phyloP scores from a whole-genome alignment of 2,113 vertebrate genomes.

The Eulacestoma nigropectus region DNA sequence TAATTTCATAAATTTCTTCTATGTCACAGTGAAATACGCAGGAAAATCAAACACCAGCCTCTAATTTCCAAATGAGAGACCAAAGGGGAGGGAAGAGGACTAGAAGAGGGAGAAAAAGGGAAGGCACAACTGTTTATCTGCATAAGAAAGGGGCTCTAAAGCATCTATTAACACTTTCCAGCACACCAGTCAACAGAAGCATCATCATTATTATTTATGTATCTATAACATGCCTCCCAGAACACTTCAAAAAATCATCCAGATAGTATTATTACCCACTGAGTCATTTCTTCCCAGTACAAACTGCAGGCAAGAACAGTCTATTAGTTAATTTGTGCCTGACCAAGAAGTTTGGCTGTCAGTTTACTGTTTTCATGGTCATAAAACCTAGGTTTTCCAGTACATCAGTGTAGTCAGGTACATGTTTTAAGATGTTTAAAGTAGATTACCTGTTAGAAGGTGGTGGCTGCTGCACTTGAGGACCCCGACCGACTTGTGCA shows the following conservation, averaged over 20 bases:
- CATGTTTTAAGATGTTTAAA: neutral
- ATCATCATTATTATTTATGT: neutral
- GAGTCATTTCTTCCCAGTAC: neutral
- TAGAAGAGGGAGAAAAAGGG: neutral
- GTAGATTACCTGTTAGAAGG: slow-evolving; percentile 87
- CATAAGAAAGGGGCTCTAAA: neutral
- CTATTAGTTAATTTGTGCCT: neutral
- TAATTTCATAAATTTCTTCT: neutral
- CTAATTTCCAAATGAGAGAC: neutral
- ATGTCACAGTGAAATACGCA: neutral
- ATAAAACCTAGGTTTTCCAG: neutral
- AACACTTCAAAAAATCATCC: neutral
- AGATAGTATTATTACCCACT: neutral
- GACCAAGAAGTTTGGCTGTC: neutral
- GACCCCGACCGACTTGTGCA: slow-evolving; percentile 82
- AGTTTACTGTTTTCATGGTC: neutral
- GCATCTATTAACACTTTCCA: neutral
- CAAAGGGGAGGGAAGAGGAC: neutral
- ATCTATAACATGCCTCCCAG: neutral
- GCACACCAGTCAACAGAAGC: neutral
- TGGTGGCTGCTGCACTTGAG: slow-evolving; percentile 82
- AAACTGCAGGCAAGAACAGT: neutral
- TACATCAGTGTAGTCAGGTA: neutral
- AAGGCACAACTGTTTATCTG: neutral
- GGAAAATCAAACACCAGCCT: neutral